These are phyloP conservation scores for Labeo catla DNA, from an alignment of 2,113 vertebrate species.

Conservation along the genomic window DNA sequence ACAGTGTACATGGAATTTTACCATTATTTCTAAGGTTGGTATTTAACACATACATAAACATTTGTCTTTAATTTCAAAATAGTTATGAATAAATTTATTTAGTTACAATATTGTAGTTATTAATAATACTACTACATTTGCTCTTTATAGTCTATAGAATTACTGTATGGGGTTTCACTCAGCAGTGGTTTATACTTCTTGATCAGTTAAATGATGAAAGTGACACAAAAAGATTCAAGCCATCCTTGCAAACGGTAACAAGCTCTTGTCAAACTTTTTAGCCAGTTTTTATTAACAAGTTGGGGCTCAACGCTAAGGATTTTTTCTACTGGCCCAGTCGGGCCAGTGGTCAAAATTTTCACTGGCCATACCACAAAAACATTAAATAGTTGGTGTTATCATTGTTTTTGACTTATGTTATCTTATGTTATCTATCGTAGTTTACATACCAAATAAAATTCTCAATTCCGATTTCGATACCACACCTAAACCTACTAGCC, in stretches of 20 bases:
- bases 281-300: not conserved
- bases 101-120: too few species aligned
- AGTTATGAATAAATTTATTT: too few species aligned
- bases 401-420: too few species aligned
- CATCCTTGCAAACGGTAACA: not conserved
- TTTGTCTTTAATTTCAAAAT: not conserved
- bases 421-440: too few species aligned
- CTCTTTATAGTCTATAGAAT: not conserved
- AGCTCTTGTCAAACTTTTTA: not conserved
- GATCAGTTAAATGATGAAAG: not conserved
- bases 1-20: conserved; percentile 47
- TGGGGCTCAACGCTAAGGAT: too few species aligned
- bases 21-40: conserved; percentile 39
- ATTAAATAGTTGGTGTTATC: too few species aligned
- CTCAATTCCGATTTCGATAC: too few species aligned
- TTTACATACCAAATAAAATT: too few species aligned
- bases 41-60: not conserved
- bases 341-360: too few species aligned
- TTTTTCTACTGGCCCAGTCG: too few species aligned
- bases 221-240: not conserved
- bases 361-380: too few species aligned
- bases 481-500: too few species aligned
- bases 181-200: not conserved
- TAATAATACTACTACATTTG: not conserved
- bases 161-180: not conserved